These are phyloP conservation scores for Blastomussa wellsi DNA, from an alignment of 92 coral and sea anemone genomes.

Conservation along the genomic window DNA sequence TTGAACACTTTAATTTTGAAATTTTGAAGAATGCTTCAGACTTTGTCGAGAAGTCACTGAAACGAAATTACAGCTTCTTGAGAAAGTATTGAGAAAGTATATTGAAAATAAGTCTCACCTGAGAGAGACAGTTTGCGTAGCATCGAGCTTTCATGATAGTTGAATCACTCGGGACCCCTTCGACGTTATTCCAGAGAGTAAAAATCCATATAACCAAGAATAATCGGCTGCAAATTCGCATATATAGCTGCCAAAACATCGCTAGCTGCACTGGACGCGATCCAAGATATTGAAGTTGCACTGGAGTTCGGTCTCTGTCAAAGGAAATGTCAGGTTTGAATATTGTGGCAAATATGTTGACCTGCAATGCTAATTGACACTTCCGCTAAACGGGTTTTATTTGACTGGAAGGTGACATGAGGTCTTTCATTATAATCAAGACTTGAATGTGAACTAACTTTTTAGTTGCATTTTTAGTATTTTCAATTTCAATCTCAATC, in stretches of 20 bases:
- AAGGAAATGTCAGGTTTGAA: conserved; percentile 15
- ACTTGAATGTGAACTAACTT: background rate
- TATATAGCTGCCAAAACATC: background rate
- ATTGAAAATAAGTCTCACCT: conserved; percentile 26
- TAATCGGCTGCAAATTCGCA: background rate
- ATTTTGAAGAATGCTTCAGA: background rate
- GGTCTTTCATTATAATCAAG: background rate
- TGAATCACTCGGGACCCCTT: conserved; percentile 5
- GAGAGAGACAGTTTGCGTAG: conserved; percentile 54
- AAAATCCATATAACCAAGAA: conserved; percentile 8
- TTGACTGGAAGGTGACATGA: background rate
- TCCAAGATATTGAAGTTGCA: conserved; percentile 1
- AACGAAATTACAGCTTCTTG: background rate
- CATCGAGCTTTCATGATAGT: conserved; percentile 44
- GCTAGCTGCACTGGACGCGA: background rate
- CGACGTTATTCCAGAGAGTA: background rate
- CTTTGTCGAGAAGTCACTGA: background rate
- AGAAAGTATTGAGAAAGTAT: conserved; percentile 13
- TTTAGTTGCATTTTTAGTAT: background rate
- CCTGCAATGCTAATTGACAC: conserved; percentile 18
- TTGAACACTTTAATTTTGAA: background rate
- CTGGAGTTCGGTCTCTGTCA: conserved; percentile 1
- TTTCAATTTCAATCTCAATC: background rate
- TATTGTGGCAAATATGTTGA: conserved; percentile 9
- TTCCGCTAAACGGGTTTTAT: conserved; percentile 1